phyloP scores from a whole-genome alignment of 2,113 vertebrate species.

The Charadrius vociferus region DNA sequence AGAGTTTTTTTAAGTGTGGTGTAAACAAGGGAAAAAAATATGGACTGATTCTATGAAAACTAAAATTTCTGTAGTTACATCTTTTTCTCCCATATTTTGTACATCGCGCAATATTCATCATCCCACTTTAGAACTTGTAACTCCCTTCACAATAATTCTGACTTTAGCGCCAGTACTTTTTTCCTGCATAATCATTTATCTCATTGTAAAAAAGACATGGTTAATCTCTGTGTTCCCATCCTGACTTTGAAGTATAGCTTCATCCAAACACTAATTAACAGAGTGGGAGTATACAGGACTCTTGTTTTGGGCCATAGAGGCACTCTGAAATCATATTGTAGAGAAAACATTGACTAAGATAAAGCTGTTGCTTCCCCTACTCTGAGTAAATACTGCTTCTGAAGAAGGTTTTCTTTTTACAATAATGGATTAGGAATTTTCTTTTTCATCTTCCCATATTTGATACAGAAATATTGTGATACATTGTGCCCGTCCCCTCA shows the following conservation, averaged over 20 bases:
- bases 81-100: not conserved
- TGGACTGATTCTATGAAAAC: not conserved
- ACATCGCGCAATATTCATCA: not conserved
- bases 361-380: not conserved
- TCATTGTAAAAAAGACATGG: not conserved
- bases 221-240: not conserved
- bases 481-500: accelerated
- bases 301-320: not conserved
- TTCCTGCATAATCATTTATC: not conserved
- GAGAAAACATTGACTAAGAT: not conserved
- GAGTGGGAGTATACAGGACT: not conserved
- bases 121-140: not conserved
- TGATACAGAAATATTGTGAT: not conserved
- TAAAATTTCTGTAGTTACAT: not conserved
- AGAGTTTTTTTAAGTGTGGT: not conserved
- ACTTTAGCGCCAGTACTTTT: accelerated
- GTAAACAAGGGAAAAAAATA: not conserved
- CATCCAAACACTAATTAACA: not conserved
- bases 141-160: not conserved
- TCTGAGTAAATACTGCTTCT: not conserved
- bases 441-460: not conserved
- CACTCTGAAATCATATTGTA: not conserved
- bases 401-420: not conserved
- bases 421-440: not conserved
- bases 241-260: not conserved